phyloP scores from a whole-genome alignment of 2,888 invertebrate genomes.

The Acrobeloides nanus region DNA sequence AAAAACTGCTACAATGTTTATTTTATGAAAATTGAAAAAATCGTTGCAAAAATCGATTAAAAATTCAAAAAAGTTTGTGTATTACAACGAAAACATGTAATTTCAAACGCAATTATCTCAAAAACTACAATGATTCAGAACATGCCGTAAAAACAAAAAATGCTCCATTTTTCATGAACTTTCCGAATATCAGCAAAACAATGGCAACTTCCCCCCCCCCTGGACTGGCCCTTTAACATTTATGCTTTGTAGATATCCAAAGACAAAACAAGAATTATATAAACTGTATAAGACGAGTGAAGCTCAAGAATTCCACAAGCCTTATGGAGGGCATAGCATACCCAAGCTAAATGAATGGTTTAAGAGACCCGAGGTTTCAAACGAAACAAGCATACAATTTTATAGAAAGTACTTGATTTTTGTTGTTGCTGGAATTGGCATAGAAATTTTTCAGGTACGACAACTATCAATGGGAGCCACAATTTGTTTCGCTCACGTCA shows the following conservation, averaged over 20 bases:
- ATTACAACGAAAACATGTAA: no score
- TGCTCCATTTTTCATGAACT: no score
- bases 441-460: slow-evolving; percentile 16
- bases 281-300: slow-evolving; percentile 7
- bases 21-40: no score
- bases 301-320: slow-evolving; percentile 25
- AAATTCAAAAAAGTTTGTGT: no score
- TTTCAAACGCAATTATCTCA: no score
- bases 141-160: no score
- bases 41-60: no score
- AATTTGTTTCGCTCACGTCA: slow-evolving; percentile 18
- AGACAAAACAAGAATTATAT: slow-evolving; percentile 16
- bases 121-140: no score
- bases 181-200: no score
- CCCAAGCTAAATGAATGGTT: slow-evolving; percentile 25
- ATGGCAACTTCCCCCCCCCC: no score
- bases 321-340: slow-evolving; percentile 21
- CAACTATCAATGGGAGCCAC: slow-evolving; percentile 23
- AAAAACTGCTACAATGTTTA: no score
- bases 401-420: slow-evolving; percentile 6
- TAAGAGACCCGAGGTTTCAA: slow-evolving; percentile 4
- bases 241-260: slow-evolving; percentile 11
- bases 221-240: no score
- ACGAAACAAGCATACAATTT: slow-evolving; percentile 12
- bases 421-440: neutral